Evolutionary conservation across 2,113 vertebrate species (phyloP).

Genomic region (Vicugna pacos): DNA sequence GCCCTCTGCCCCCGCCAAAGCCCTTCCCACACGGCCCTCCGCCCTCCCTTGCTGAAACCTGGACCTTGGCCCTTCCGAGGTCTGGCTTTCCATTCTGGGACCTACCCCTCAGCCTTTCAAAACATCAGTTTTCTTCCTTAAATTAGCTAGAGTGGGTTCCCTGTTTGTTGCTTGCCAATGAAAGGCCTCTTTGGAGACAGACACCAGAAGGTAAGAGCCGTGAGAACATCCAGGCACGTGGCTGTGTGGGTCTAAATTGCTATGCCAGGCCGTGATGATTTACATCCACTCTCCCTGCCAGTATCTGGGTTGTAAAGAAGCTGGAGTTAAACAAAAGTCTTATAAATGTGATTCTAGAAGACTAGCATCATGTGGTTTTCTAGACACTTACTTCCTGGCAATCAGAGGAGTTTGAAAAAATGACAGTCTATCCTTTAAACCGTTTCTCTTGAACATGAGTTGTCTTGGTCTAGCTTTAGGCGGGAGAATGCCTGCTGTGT

Average conservation of each 20-base stretch:
- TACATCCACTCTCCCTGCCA: background rate
- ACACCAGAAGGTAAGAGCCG: background rate
- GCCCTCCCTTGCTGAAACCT: background rate
- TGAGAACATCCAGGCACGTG: background rate
- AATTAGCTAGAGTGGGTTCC: background rate
- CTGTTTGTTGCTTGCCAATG: background rate
- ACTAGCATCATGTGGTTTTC: background rate
- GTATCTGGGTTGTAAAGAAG: background rate
- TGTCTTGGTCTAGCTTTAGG: background rate
- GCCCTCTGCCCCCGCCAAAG: background rate
- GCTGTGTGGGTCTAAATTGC: background rate
- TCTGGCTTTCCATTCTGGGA: conserved; percentile 4
- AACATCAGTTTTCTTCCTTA: background rate
- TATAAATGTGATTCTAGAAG: background rate
- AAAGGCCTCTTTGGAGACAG: background rate
- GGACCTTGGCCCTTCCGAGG: background rate
- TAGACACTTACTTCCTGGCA: background rate
- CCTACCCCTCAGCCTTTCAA: background rate
- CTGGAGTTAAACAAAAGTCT: background rate
- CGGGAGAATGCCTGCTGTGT: background rate
- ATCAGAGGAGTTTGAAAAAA: background rate
- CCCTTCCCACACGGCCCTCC: too few relatives aligned
- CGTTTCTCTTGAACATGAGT: background rate
- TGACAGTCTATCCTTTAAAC: background rate
- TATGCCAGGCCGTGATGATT: background rate